Evolutionary conservation across 2,888 invertebrate species (phyloP).

Genomic region (Aproaerema taeniolella): DNA sequence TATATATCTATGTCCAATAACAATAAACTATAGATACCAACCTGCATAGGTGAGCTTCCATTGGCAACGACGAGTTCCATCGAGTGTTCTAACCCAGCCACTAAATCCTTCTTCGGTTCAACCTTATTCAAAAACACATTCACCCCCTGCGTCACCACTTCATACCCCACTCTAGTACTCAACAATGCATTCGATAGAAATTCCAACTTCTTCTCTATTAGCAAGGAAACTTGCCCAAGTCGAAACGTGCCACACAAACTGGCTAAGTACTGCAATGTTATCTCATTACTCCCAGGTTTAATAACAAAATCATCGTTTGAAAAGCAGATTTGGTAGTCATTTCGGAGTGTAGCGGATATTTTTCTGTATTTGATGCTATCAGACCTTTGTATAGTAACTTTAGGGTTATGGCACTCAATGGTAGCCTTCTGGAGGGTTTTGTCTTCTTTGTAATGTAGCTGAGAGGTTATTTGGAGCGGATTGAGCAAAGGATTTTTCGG

Average conservation of each 20-base stretch:
- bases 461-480: conserved; percentile 81
- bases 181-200: conserved; percentile 81
- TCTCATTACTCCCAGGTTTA: conserved; percentile 81
- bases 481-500: conserved; percentile 77
- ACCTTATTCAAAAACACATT: conserved; percentile 69
- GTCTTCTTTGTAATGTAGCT: conserved; percentile 89
- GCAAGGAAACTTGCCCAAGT: conserved; percentile 82
- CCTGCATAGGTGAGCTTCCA: conserved; percentile 85
- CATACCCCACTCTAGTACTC: conserved; percentile 71
- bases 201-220: conserved; percentile 82
- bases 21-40: too few relatives aligned
- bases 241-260: conserved; percentile 83
- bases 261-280: conserved; percentile 78
- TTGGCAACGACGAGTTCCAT: conserved; percentile 86
- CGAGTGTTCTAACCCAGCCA: conserved; percentile 89
- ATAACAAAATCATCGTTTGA: conserved; percentile 63
- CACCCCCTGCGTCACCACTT: conserved; percentile 74
- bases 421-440: conserved; percentile 85
- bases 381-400: conserved; percentile 80
- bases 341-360: conserved; percentile 80
- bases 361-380: conserved; percentile 84
- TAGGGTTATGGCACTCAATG: conserved; percentile 82
- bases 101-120: conserved; percentile 81
- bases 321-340: conserved; percentile 81
- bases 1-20: too few relatives aligned